Evolutionary conservation across 2,113 vertebrate species (phyloP), one percentile per base, ranked within the genome.

Genomic region (Sinocyclocheilus grahami): DNA sequence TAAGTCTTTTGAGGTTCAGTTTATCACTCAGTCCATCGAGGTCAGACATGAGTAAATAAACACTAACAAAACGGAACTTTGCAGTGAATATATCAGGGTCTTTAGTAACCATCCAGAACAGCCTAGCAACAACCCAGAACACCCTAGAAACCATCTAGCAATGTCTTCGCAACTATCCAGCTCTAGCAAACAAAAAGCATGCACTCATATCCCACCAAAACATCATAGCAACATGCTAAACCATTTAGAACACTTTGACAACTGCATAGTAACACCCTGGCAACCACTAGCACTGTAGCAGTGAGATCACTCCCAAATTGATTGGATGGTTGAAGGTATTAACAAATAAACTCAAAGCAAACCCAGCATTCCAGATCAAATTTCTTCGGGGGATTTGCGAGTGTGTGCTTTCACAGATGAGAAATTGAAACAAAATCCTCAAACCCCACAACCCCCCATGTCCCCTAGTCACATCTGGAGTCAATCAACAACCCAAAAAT

Each of bases 391-490:
- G 37, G 58, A 37, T 18, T 39, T 81, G 58, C 3, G 5, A 58
- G 37, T 3, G 10, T 69, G 80, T 69, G 80, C 39, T 82, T 69
- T 33, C 22, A 69, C 80, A 51, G n/a, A 46, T 11, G 0, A 69
- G 42, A 65, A 69, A 18, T 42, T 60, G 65, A 88, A 86, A 82
- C 27, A 37, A 22, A 48, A 24, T 42, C 72, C 81, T 55, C 30
- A 55, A 10, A 33, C 22, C 58, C 55, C 24, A 33, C 13, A 33
- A 63, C 82, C 75, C 60, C 3, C 91, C 14, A 22, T 14, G 22
- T 69, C 62, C 71, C 60, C 37, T 33, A 75, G 76, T 33, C 90
- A 91, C 93, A 92, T 91, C 91, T 93, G 92, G 91, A 92, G 86
- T 88, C 63, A 87, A 90, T 94, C 84, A 91, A 33, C n/a, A 65